phyloP scores from a whole-genome alignment of 2,888 invertebrate genomes.

The Exephanes ischioxanthus region DNA sequence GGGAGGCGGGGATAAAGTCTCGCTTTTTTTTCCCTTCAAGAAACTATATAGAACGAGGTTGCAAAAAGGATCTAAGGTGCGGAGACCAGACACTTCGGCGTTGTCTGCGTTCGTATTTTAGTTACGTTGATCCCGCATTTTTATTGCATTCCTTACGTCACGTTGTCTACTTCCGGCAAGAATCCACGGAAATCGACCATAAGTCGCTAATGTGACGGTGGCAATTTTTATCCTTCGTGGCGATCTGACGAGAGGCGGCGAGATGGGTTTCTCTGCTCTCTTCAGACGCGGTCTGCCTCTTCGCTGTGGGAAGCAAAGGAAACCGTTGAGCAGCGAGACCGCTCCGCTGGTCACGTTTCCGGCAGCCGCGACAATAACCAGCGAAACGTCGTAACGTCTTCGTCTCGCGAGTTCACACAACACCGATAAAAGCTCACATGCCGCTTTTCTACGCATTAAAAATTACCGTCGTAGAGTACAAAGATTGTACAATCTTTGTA shows the following conservation, averaged over 20 bases:
- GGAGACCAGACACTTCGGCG: background rate
- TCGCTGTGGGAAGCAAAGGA: background rate
- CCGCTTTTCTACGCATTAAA: too few relatives aligned
- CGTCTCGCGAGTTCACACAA: constrained; percentile 30
- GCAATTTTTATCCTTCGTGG: background rate
- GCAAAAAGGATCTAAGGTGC: background rate
- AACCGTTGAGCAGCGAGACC: background rate
- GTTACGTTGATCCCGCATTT: background rate
- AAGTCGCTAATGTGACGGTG: background rate
- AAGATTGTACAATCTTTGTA: too few relatives aligned
- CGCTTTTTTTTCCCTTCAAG: background rate
- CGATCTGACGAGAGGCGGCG: constrained; percentile 11
- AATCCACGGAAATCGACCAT: background rate
- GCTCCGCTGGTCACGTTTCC: constrained; percentile 24
- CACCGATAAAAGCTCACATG: constrained; percentile 52
- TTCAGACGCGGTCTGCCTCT: background rate
- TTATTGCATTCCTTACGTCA: background rate
- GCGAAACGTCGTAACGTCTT: constrained; percentile 44
- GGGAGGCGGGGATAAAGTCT: background rate
- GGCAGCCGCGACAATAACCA: constrained; percentile 33
- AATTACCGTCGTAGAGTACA: too few relatives aligned
- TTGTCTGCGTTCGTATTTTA: background rate
- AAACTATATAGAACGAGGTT: background rate
- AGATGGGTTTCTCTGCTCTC: background rate
- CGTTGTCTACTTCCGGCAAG: background rate